Evolutionary conservation across 2,113 vertebrate genomes (phyloP).

Genomic region (Poeciliopsis turrubarensis): DNA sequence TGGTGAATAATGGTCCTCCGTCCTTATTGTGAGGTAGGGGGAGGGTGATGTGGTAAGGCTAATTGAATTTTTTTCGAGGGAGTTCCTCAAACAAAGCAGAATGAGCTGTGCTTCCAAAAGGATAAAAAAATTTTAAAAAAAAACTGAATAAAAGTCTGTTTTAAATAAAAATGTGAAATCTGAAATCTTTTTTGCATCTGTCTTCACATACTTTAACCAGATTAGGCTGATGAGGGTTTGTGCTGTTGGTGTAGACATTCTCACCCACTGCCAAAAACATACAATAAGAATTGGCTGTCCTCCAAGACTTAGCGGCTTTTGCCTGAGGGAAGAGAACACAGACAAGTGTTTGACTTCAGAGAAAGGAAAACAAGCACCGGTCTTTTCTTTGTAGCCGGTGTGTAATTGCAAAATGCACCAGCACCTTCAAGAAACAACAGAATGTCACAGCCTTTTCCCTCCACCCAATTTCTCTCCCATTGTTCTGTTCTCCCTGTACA

Average conservation of each 20-base stretch:
- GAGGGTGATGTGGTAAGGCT: neutral
- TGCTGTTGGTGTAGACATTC: slow-evolving; percentile 18
- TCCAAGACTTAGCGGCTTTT: slow-evolving; percentile 25
- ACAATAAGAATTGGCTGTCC: slow-evolving; percentile 37
- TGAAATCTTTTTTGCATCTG: neutral
- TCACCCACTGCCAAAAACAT: slow-evolving; percentile 34
- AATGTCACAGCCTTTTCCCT: neutral
- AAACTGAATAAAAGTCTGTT: neutral
- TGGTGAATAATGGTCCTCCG: neutral
- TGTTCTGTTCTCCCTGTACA: slow-evolving; percentile 14
- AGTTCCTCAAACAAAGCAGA: neutral
- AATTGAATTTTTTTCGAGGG: neutral
- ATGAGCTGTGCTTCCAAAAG: neutral
- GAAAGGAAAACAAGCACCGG: slow-evolving; percentile 3
- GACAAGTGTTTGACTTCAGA: slow-evolving; percentile 13
- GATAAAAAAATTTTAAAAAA: neutral
- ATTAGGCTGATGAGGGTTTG: slow-evolving; percentile 38
- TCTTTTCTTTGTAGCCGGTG: neutral
- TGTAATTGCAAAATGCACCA: slow-evolving; percentile 23
- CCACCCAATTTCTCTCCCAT: neutral
- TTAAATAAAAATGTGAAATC: neutral
- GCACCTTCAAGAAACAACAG: slow-evolving; percentile 18
- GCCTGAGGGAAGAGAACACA: slow-evolving; percentile 4
- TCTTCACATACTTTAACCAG: neutral
- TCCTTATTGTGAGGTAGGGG: neutral